phyloP scores from a whole-genome alignment of 2,113 vertebrate genomes.

The Pycnonotus jocosus region DNA sequence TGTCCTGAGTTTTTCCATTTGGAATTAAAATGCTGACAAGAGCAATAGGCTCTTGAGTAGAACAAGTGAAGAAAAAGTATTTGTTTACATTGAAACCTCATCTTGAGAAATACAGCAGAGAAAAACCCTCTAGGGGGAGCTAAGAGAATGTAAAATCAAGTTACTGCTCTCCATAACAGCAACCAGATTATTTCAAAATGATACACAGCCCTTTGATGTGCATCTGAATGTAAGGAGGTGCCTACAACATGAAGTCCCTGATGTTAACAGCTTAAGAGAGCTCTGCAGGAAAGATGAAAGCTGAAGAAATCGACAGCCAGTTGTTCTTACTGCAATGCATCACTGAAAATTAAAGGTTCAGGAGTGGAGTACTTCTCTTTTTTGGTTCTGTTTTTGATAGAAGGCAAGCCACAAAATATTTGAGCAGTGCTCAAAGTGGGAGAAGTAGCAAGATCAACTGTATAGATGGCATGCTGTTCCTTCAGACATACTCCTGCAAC shows the following conservation, averaged over 20 bases:
- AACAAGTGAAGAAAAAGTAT: not conserved
- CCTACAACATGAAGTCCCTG: not conserved
- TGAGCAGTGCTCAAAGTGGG: not conserved
- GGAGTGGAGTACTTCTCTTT: not conserved
- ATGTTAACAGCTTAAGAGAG: not conserved
- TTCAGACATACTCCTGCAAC: not conserved
- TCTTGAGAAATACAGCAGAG: not conserved
- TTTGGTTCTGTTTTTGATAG: not conserved
- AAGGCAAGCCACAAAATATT: not conserved
- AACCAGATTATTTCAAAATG: not conserved
- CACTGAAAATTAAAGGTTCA: not conserved
- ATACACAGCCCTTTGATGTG: not conserved
- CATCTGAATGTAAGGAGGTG: not conserved
- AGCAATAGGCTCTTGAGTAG: not conserved
- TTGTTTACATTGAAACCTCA: not conserved
- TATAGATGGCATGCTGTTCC: not conserved
- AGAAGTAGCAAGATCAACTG: not conserved
- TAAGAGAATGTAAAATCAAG: not conserved
- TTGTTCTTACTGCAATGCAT: not conserved
- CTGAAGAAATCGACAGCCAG: not conserved
- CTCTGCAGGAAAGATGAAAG: not conserved
- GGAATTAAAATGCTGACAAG: not conserved
- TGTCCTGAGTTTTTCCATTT: not conserved
- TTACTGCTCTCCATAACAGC: not conserved
- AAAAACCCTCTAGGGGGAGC: constrained; percentile 66